phyloP scores from a whole-genome alignment of 2,888 invertebrate species.

The Leptura quadrifasciata region DNA sequence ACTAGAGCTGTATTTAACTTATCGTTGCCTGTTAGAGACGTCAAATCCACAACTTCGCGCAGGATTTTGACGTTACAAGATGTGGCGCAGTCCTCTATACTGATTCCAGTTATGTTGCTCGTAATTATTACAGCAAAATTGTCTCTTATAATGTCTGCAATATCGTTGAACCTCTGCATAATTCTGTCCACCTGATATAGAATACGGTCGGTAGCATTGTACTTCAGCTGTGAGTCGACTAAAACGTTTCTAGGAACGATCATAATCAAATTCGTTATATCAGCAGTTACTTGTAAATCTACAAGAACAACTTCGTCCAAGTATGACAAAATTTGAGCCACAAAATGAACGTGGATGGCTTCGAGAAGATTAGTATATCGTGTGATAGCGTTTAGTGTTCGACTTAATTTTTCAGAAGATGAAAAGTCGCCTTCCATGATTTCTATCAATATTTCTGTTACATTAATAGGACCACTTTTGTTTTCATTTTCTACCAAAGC shows the following conservation, averaged over 20 bases:
- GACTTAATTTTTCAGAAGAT: background rate
- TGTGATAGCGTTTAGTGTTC: conserved; percentile 3
- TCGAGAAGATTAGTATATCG: conserved; percentile 15
- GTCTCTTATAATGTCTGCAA: conserved; percentile 67
- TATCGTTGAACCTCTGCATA: conserved; percentile 26
- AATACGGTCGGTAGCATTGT: conserved; percentile 57
- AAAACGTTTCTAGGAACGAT: conserved; percentile 50
- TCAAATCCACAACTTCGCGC: background rate
- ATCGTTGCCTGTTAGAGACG: background rate
- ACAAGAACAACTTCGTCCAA: conserved; percentile 10
- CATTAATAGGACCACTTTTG: background rate
- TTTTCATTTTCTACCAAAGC: background rate
- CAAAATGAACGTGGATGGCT: conserved; percentile 52
- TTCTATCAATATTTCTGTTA: conserved; percentile 28
- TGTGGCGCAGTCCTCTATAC: conserved; percentile 70
- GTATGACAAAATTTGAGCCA: conserved; percentile 55
- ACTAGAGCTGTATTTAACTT: conserved; percentile 52
- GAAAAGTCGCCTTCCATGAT: conserved; percentile 5
- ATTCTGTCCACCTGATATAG: conserved; percentile 55
- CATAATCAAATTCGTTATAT: conserved; percentile 74
- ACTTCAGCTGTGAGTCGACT: conserved; percentile 52
- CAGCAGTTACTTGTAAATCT: conserved; percentile 69
- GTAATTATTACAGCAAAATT: conserved; percentile 75
- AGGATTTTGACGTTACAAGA: conserved; percentile 52
- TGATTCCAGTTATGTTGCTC: conserved; percentile 73